Base-by-base conservation (phyloP, 2,888 invertebrate species). In the Belgica antarctica region DNA sequence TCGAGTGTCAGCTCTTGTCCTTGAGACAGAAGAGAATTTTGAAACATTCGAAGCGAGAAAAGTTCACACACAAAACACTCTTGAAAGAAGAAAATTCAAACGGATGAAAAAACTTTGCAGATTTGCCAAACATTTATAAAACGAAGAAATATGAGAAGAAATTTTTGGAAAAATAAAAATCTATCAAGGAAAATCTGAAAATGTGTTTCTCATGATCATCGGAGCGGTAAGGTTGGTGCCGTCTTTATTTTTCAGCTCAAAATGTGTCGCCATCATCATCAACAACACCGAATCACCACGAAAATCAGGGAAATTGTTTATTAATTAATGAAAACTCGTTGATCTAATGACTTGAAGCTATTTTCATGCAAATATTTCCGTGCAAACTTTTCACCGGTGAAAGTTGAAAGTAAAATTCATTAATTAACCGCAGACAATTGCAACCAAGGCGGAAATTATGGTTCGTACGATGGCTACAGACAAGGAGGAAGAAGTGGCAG, bases 391-490 rank as follows among this genome's bases (percentile, higher is more conserved):
- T 46, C 17, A 46, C 8, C 17, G 12, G 8, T 3, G 12, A 46
- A 7, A 46, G 12, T 46, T 3, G 4, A 4, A 46, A 4, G 46
- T 7, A 15, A n/a, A n/a, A 31, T 31, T 31, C 2, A 52, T 52
- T 19, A 52, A 59, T 57, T 27, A 59, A 2, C 27, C 46, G 28
- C 57, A 68, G 68, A 68, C 22, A 68, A 68, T 68, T 68, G 34
- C 63, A 91, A 90, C 87, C 90, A 90, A 85, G 89, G 89, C 87
- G 87, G 88, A 81, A 88, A 88, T 86, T 89, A 89, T 86, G 89
- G 88, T 85, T 90, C 89, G 87, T 89, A 90, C 83, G 89, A 90
- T 85, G 90, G 91, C 85, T 90, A 90, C 83, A 85, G 83, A 82
- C 79, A 77, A 81, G 88, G 89, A 84, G 89, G 90, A 83, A 90